These are phyloP conservation scores for Sinohyriopsis cumingii DNA, from an alignment of 2,888 invertebrate species.

Conservation along the genomic window DNA sequence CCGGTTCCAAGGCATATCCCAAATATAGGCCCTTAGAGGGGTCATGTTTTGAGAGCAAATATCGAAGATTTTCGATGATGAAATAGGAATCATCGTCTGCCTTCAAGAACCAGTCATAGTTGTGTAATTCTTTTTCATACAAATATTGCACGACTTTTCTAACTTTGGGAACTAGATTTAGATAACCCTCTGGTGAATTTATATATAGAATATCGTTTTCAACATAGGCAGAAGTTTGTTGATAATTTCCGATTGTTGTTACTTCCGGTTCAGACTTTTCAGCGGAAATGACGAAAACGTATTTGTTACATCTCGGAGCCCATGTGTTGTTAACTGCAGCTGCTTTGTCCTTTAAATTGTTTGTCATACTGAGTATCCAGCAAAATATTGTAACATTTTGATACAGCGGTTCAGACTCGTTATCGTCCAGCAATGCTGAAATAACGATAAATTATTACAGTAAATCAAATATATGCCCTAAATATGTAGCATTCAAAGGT, in stretches of 20 bases:
- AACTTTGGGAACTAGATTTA: constrained; percentile 32
- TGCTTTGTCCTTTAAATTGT: constrained; percentile 25
- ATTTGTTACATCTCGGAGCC: constrained; percentile 38
- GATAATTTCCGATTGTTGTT: no score
- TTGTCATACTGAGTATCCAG: constrained; percentile 33
- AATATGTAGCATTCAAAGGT: no score
- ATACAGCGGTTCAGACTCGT: constrained; percentile 15
- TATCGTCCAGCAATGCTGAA: constrained; percentile 33
- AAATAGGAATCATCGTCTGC: constrained; percentile 39
- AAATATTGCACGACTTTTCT: constrained; percentile 27
- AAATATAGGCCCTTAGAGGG: constrained; percentile 21
- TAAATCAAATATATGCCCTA: no score
- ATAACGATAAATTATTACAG: not conserved
- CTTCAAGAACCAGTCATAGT: constrained; percentile 41
- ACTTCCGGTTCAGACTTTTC: constrained; percentile 1
- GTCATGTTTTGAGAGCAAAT: constrained; percentile 21
- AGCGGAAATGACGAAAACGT: constrained; percentile 33
- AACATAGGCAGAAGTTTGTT: no score
- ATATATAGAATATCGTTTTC: constrained; percentile 28
- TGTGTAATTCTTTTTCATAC: constrained; percentile 24
- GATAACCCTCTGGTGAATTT: constrained; percentile 34
- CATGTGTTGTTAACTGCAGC: constrained; percentile 37
- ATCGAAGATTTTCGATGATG: constrained; percentile 35
- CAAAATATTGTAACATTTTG: constrained; percentile 30
- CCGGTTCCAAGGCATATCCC: constrained; percentile 32